Evolutionary conservation across 2,797 vertebrate species (phyloP).

Genomic region (Pseudochirops cupreus): DNA sequence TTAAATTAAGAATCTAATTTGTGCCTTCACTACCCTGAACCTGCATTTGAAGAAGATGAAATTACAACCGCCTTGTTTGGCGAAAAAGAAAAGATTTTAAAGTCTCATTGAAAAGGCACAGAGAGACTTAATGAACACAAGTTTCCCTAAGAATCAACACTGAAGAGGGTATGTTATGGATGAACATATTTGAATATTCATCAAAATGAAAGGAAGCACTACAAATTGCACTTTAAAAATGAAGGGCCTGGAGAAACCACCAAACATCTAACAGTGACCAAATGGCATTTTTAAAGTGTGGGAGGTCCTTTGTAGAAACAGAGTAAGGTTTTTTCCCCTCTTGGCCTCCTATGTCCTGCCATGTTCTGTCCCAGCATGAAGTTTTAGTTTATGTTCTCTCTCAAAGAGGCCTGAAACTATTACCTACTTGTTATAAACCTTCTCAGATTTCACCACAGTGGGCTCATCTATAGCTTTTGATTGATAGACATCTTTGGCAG

Average conservation of each 20-base stretch:
- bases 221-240: slow-evolving; percentile 66
- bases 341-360: slow-evolving; percentile 76
- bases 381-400: slow-evolving; percentile 81
- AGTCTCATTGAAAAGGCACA: slow-evolving; percentile 68
- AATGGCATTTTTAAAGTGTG: slow-evolving; percentile 47
- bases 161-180: slow-evolving; percentile 72
- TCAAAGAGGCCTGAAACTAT: slow-evolving; percentile 85
- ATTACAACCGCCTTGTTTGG: slow-evolving; percentile 60
- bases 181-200: slow-evolving; percentile 66
- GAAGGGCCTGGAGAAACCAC: background rate
- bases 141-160: slow-evolving; percentile 77
- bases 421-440: slow-evolving; percentile 90
- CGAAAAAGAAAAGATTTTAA: slow-evolving; percentile 45
- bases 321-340: slow-evolving; percentile 70
- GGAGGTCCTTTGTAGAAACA: slow-evolving; percentile 72
- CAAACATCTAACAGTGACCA: slow-evolving; percentile 29
- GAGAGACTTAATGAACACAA: slow-evolving; percentile 65
- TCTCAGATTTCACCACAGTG: slow-evolving; percentile 90
- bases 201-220: slow-evolving; percentile 68
- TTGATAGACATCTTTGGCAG: slow-evolving; percentile 69
- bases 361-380: slow-evolving; percentile 81
- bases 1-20: slow-evolving; percentile 48
- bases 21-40: slow-evolving; percentile 42
- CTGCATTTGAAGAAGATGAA: slow-evolving; percentile 43
- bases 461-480: slow-evolving; percentile 81